Evolutionary conservation across 2,888 invertebrate species (phyloP).

Genomic region (Noctua fimbriata): DNA sequence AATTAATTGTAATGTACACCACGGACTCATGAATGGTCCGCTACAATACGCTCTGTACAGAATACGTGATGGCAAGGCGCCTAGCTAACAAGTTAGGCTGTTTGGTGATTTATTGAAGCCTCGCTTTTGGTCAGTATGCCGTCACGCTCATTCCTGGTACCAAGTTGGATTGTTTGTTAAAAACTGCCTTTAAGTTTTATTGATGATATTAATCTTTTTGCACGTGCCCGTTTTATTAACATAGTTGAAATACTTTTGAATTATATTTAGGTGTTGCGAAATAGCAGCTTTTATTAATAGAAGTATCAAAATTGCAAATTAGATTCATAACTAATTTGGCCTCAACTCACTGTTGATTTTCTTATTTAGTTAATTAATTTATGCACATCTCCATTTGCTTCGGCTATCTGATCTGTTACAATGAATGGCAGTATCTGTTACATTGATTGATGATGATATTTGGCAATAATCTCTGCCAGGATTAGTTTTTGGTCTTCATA

Average conservation of each 20-base stretch:
- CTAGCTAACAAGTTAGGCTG: conserved; percentile 47
- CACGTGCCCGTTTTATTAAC: conserved; percentile 30
- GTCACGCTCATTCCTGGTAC: conserved; percentile 66
- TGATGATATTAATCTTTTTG: conserved; percentile 44
- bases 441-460: not conserved
- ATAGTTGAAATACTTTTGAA: conserved; percentile 15
- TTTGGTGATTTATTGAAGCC: conserved; percentile 73
- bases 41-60: conserved; percentile 71
- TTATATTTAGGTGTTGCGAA: conserved; percentile 27
- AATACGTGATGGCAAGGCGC: conserved; percentile 74
- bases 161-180: conserved; percentile 53
- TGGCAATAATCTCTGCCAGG: not conserved
- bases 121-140: conserved; percentile 64
- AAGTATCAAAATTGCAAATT: conserved; percentile 24
- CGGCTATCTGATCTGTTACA: conserved; percentile 21
- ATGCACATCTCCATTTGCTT: conserved; percentile 18
- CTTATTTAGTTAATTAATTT: conserved; percentile 26
- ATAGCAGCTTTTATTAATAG: not conserved
- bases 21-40: conserved; percentile 79
- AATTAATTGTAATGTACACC: conserved; percentile 82
- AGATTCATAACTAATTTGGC: conserved; percentile 5
- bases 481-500: conserved; percentile 1
- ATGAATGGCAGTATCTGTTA: conserved; percentile 12
- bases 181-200: conserved; percentile 42
- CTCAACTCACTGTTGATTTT: conserved; percentile 8